Evolutionary conservation across 1,140 invertebrate species (phyloP), one percentile per base, ranked within the genome.

Genomic region (Nasonia giraulti): DNA sequence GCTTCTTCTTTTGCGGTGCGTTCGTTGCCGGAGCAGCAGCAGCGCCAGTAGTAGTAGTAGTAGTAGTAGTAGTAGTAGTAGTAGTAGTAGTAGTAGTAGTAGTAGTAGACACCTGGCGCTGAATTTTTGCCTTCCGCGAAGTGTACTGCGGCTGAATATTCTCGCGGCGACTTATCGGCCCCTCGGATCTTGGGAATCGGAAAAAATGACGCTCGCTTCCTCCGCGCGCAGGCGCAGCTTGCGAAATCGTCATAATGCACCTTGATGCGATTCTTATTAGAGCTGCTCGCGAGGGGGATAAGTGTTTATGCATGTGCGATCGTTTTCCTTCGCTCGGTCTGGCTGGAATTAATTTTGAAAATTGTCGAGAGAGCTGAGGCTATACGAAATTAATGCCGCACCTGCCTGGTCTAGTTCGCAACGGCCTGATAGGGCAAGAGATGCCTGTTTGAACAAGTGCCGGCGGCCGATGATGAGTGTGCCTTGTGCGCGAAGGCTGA

Each of bases 121-220:
- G 2, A 83, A 83, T 83, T 83, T 62, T 77, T 47, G 50, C 74
- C 20, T 77, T 83, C 55, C 47, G 20, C 73, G 80, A 82, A 81
- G 55, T 40, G 8, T n/a, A 62, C 55, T 62, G 4, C 68, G 47
- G 68, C 47, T 82, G 80, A 75, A 82, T 55, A 73, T 71, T 33
- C 40, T 55, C 69, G 17, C 69, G 17, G 7, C 50, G 23, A 23
- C 69, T 83, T 83, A 83, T 83, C 82, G 74, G 62, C 44, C 82
- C 75, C 82, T 68, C 31, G 23, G 81, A 83, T 83, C 82, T 83
- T 69, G 75, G 62, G 82, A 83, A 75, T 83, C 40, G 62, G 62
- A 84, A 80, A 84, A 84, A 84, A 84, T 84, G 77, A 83, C 20
- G 77, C 47, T 79, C 83, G 62, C 50, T 80, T 84, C 83, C 83